Base-by-base conservation (phyloP, 2,797 vertebrate species). In the Dendrocincla fuliginosa region DNA sequence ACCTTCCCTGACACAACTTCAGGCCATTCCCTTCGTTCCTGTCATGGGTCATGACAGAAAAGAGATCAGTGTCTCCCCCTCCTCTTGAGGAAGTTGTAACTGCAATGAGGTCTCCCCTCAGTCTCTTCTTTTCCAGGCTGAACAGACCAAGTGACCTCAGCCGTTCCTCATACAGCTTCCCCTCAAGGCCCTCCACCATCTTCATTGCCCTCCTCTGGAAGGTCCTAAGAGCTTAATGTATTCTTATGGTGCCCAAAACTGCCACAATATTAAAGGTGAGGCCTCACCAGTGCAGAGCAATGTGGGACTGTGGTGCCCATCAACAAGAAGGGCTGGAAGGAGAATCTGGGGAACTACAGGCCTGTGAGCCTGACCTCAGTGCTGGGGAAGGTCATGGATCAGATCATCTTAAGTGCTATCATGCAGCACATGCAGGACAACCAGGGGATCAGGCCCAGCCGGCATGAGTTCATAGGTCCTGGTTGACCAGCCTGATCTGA, bases 401-500 rank as follows among this genome's bases (percentile, higher is more conserved):
- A 44, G 44, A 10, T 46, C 23, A 30, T 15, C 28, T 3, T 7
- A 16, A 50, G 52, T 39, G 44, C 7, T 19, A 42, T 11, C 27
- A 9, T 3, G 2, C 4, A 64, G 32, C 57, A 37, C 1, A 0
- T 24, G 16, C 18, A 50, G 52, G 59, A 73, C 27, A 73, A 1
- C n/a, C 18, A 19, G 2, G 15, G 18, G 3, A 50, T 50, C 35
- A 57, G 7, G n/a, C 28, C 32, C 23, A 52, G 19, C 16, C n/a
- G 28, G 24, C 57, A 59, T 14, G 13, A 55, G 53, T 55, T 55
- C 55, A 24, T 57, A 52, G 16, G 49, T 17, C 27, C 35, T 27
- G 16, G 10, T 37, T 57, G 42, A n/a, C 15, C 35, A 24, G 0
- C 16, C 11, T 5, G 2, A 4, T 55, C 41, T 1, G 0, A 24